Conservation (phyloP, 1,140 invertebrate species). For the Pollicipes pollicipes region DNA sequence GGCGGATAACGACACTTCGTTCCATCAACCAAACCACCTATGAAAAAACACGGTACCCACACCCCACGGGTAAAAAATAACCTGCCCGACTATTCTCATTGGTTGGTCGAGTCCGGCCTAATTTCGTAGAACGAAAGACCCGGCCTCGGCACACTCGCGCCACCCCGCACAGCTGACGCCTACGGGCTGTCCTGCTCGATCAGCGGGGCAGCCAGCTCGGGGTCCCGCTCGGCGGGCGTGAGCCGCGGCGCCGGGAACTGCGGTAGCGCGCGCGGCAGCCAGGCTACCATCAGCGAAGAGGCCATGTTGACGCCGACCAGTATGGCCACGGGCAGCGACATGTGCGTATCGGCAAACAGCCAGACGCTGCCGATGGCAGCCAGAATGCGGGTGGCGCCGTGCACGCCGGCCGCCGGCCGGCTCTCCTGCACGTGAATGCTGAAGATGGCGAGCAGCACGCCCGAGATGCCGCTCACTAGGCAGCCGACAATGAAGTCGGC, state of each 20-base stretch:
- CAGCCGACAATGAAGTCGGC: conserved; percentile 22
- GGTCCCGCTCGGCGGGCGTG: background rate
- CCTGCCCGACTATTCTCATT: too few species aligned
- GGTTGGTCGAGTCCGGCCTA: too few species aligned
- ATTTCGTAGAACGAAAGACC: too few species aligned
- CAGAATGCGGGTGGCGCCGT: conserved; percentile 33
- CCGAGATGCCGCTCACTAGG: conserved; percentile 21
- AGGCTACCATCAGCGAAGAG: conserved; percentile 46
- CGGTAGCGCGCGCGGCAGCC: conserved; percentile 28
- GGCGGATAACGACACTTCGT: too few species aligned
- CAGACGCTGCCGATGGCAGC: conserved; percentile 3
- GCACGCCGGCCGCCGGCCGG: conserved; percentile 5
- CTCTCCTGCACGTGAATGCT: conserved; percentile 16
- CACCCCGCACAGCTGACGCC: too few species aligned
- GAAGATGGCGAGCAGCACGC: conserved; percentile 19
- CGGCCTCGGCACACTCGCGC: too few species aligned
- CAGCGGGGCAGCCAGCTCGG: background rate
- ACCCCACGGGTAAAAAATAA: too few species aligned
- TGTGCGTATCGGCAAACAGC: background rate
- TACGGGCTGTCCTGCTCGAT: too few species aligned
- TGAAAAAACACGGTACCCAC: too few species aligned
- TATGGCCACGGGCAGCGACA: background rate
- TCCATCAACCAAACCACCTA: too few species aligned
- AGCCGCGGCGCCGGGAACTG: background rate
- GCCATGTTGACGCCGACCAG: conserved; percentile 38